phyloP scores from a whole-genome alignment of 2,797 vertebrate species.

The Kryptolebias ocellatus region DNA sequence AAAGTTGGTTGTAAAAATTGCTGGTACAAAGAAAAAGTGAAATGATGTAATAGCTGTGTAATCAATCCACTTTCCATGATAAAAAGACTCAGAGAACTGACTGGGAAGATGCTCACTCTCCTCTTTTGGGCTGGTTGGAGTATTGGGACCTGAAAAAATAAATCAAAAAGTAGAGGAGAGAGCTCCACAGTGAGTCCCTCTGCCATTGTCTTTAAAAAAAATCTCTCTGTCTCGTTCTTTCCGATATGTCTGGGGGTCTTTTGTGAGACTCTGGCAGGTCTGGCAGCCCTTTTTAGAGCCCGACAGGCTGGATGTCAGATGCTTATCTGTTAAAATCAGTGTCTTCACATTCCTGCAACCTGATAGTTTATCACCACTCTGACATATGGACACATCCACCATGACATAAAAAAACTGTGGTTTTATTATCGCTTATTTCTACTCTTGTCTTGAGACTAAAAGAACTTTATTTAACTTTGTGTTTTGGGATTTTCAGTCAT shows the following conservation, averaged over 20 bases:
- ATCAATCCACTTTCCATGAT: slow-evolving; percentile 43
- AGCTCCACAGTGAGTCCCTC: slow-evolving; percentile 54
- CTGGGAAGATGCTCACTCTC: slow-evolving; percentile 58
- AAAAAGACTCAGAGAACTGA: slow-evolving; percentile 35
- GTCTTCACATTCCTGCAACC: slow-evolving; percentile 43
- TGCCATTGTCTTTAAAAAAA: slow-evolving; percentile 49
- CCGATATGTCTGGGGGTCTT: slow-evolving; percentile 34
- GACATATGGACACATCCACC: slow-evolving; percentile 39
- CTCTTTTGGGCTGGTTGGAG: slow-evolving; percentile 52
- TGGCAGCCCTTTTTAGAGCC: slow-evolving; percentile 46
- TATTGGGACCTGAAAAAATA: slow-evolving; percentile 25
- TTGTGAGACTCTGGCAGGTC: slow-evolving; percentile 54
- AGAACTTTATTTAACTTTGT: slow-evolving; percentile 2
- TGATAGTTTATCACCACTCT: slow-evolving; percentile 66
- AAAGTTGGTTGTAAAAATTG: slow-evolving; percentile 8
- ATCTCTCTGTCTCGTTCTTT: slow-evolving; percentile 21
- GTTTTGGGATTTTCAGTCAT: slow-evolving; percentile 4
- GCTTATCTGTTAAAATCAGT: slow-evolving; percentile 58
- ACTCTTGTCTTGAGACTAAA: slow-evolving; percentile 5
- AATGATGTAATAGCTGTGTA: slow-evolving; percentile 48
- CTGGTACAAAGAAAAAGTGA: slow-evolving; percentile 28
- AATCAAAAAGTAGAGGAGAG: slow-evolving; percentile 54
- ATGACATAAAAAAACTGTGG: slow-evolving; percentile 13
- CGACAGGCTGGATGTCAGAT: slow-evolving; percentile 58
- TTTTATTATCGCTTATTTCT: neutral